phyloP scores from a whole-genome alignment of 2,113 vertebrate genomes.

The Lepisosteus oculatus region DNA sequence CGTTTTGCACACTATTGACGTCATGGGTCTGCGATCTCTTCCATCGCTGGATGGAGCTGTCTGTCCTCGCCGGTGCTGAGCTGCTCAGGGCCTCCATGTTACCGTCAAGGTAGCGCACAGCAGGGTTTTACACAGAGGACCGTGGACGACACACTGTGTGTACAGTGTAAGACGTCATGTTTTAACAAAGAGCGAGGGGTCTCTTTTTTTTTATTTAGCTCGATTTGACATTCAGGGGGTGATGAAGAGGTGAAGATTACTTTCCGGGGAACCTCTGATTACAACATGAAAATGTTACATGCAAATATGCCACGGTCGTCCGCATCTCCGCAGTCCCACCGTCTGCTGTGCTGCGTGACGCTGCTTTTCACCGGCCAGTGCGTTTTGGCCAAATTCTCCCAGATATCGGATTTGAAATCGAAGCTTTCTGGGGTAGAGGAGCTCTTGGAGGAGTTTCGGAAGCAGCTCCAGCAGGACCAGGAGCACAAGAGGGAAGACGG shows the following conservation, averaged over 20 bases:
- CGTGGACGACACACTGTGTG: background rate
- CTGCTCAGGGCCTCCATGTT: conserved; percentile 15
- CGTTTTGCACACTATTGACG: conserved; percentile 38
- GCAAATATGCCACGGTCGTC: conserved; percentile 46
- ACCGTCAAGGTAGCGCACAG: background rate
- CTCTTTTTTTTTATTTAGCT: background rate
- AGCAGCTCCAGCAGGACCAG: conserved; percentile 79
- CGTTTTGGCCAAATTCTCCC: conserved; percentile 37
- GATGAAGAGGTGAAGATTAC: conserved; percentile 4
- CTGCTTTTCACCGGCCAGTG: conserved; percentile 14
- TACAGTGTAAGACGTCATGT: background rate
- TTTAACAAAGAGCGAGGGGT: no score
- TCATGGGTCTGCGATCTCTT: conserved; percentile 28
- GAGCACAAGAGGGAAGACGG: conserved; percentile 39
- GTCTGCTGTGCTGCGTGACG: conserved; percentile 28
- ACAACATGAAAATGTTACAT: conserved; percentile 19
- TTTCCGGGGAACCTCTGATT: conserved; percentile 15
- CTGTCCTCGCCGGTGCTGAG: background rate
- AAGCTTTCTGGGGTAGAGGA: conserved; percentile 79
- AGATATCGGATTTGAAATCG: conserved; percentile 64
- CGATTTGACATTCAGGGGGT: background rate
- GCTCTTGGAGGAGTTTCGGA: conserved; percentile 82
- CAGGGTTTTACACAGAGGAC: conserved; percentile 2
- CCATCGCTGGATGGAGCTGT: conserved; percentile 14
- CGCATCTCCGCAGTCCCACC: conserved; percentile 40